Evolutionary conservation across 2,888 invertebrate species (phyloP).

Genomic region (Drosophila vallismaia): DNA sequence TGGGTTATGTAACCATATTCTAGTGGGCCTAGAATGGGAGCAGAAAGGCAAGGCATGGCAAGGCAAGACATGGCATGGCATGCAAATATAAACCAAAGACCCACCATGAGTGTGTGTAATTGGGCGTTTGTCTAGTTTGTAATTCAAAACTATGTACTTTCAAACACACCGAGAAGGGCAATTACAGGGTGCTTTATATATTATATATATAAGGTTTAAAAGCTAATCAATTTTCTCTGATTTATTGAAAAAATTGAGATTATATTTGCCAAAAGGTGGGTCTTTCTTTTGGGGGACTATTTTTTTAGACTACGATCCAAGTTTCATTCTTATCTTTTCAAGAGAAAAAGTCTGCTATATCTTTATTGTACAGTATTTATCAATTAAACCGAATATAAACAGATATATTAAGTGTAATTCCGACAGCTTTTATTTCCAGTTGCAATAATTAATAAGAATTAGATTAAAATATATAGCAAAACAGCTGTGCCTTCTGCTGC

Average conservation of each 20-base stretch:
- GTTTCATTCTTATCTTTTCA: not conserved
- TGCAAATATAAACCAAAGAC: constrained; percentile 45
- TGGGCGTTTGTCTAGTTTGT: constrained; percentile 8
- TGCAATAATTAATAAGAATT: constrained; percentile 4
- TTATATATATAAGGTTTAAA: not conserved
- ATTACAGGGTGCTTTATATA: constrained; percentile 19
- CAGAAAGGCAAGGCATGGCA: too few relatives aligned
- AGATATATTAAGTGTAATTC: not conserved
- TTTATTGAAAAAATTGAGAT: not conserved
- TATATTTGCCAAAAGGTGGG: too few relatives aligned
- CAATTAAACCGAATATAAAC: not conserved
- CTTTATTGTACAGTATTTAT: not conserved
- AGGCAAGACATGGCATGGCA: not conserved
- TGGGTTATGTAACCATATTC: constrained; percentile 61
- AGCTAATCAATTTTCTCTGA: not conserved
- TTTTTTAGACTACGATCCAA: not conserved
- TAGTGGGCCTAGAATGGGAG: constrained; percentile 25
- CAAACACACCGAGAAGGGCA: constrained; percentile 43
- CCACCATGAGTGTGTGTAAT: constrained; percentile 23
- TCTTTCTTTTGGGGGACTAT: too few relatives aligned
- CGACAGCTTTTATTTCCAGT: not conserved
- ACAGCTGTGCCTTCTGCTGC: constrained; percentile 18
- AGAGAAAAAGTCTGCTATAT: not conserved
- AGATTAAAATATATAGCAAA: constrained; percentile 7
- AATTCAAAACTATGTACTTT: constrained; percentile 46